Evolutionary conservation across 2,888 invertebrate genomes (phyloP).

Genomic region (Andrena bicolor): DNA sequence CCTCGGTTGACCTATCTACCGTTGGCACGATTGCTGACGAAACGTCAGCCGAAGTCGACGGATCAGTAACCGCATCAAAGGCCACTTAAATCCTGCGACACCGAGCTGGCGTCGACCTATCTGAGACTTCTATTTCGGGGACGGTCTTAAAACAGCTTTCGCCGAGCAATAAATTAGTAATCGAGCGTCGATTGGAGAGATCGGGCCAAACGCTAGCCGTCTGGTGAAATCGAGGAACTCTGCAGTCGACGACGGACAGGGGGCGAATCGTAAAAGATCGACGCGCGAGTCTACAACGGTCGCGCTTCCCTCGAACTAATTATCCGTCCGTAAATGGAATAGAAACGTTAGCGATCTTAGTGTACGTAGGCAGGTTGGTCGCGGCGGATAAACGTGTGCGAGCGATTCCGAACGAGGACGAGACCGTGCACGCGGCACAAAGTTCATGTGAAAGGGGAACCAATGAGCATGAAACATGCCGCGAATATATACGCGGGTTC

Average conservation of each 20-base stretch:
- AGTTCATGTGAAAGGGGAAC: slow-evolving; percentile 82
- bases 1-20: not conserved
- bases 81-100: not conserved
- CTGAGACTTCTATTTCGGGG: not conserved
- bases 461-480: slow-evolving; percentile 76
- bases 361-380: slow-evolving; percentile 29
- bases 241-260: slow-evolving; percentile 36
- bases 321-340: slow-evolving; percentile 75
- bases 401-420: slow-evolving; percentile 76
- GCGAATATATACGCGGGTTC: slow-evolving; percentile 63
- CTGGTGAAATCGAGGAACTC: slow-evolving; percentile 38
- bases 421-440: slow-evolving; percentile 75
- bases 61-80: not conserved
- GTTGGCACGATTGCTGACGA: not conserved
- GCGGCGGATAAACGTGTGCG: not conserved
- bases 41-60: not conserved
- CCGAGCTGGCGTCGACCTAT: not conserved
- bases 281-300: slow-evolving; percentile 52
- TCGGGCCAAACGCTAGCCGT: slow-evolving; percentile 1
- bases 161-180: slow-evolving; percentile 38
- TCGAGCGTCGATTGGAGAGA: slow-evolving; percentile 23
- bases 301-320: slow-evolving; percentile 74
- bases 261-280: slow-evolving; percentile 48
- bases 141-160: slow-evolving; percentile 7
- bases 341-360: slow-evolving; percentile 60